Evolutionary conservation across 2,797 vertebrate species (phyloP), one percentile per base, ranked within the genome.

Genomic region (Hydrophis major): DNA sequence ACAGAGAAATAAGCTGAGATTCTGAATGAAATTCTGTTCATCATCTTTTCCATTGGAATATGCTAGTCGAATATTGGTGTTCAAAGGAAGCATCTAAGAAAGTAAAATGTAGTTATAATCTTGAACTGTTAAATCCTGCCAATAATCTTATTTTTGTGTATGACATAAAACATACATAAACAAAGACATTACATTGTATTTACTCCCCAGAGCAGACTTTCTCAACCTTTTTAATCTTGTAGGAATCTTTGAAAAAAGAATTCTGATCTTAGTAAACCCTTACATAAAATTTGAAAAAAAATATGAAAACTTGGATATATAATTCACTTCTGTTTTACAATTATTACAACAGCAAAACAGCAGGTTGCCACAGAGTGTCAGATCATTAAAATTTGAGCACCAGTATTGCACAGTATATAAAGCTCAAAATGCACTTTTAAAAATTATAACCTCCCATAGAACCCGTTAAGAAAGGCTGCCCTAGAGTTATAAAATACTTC

Each of bases 1-100:
- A 98, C 99, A 99, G 94, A 99, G 99, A 97, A 99, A 99, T 95
- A 99, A 97, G 94, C 99, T 99, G 95, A 99, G 98, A 95, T 99
- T 99, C 97, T 99, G 99, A 96, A 99, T 99, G 95, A 99, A 99
- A 96, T 99, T 99, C 97, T 99, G 99, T 93, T 99, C 99, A 92
- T 99, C 99, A 92, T 99, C 99, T 96, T 99, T 99, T 89, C 99
- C 99, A 93, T 99, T 99, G 28, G 99, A 98, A 90, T 99, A 99
- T 0, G 99, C 99, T 97, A 99, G 96, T 93, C 99, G 97, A 96
- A 99, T 99, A 96, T 99, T 99, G 6, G 99, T 99, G 97, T 99
- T 99, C 96, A 99, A 97, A 92, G 99, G 99, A 97, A 99, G 98
- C 99, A 99, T 99, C 99, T 99, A 97, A 95, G 28, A 93, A 95